Evolutionary conservation across 30 jellyfish, hydroid and myxozoan species (phyloP), one percentile per base, ranked within the genome.

Genomic region (Aurelia coerulea): DNA sequence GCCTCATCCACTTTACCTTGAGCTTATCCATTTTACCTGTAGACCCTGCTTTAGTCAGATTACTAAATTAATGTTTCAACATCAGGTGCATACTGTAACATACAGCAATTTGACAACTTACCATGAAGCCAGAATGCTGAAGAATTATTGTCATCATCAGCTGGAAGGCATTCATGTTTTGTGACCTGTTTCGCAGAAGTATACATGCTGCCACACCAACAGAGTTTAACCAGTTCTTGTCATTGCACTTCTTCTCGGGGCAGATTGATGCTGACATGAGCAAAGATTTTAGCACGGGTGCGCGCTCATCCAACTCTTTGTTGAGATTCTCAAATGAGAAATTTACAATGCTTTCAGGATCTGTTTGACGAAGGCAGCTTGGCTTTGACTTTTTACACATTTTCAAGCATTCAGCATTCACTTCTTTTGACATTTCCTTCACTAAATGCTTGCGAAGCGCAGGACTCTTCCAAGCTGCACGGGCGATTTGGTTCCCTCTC

Each of bases 191-290:
- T 69, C 62, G 59, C 34, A 69, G 60, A 52, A 69, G 41, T 32
- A 69, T 41, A 46, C 59, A 34, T 32, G 80, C 80, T 69, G 80
- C 80, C 80, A 69, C 62, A 29, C 80, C 34, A 69, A 41, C 62
- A 32, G 80, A 52, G 18, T 34, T 34, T 16, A 74, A 35, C 71
- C 60, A 18, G 34, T 18, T 74, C 58, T 74, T 50, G 52, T 74
- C 51, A 46, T 54, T 53, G 5, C 42, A 34, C 11, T 52, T 31
- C 71, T 74, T 74, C n/a, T 31, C 58, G 5, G 49, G 49, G 17
- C 84, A 18, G 67, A 41, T 18, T 41, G 84, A 70, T 70, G 80
- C 80, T 74, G 84, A 34, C 64, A 37, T 70, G 60, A 70, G 19
- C 37, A 70, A 19, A 16, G 80, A 4, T 56, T 46, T 70, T 56